Evolutionary conservation across 1,140 invertebrate genomes (phyloP), one percentile per base, ranked within the genome.

Genomic region (Chrysopa pallens): DNA sequence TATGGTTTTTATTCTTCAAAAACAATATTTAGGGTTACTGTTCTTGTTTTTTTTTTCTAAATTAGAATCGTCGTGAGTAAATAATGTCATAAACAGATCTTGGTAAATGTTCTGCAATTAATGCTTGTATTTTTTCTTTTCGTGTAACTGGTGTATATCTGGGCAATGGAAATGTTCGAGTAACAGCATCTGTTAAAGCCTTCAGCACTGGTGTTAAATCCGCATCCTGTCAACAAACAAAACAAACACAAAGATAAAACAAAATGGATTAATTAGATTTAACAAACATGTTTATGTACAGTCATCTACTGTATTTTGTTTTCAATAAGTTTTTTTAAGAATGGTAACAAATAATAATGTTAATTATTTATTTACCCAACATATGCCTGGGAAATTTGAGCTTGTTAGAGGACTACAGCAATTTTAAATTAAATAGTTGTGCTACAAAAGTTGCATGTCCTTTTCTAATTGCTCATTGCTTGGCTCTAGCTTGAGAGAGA

Each of bases 111-210:
- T 84, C 78, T 38, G 80, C 78, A 17, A 84, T 67, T 37, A 84
- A 66, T 39, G 78, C 76, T 61, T 84, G 80, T 36, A 86, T 57
- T 55, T 80, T 80, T 58, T 86, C 84, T 29, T 67, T 60, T 23
- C 73, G 69, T 0, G 78, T 79, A 1, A 86, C 79, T 1, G 83
- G 80, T 0, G 81, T 84, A 61, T 87, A 87, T 54, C 78, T 74
- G 31, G 69, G 64, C 60, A 85, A 68, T 33, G 83, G 83, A 66
- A 85, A 86, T 40, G 82, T 83, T 51, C 80, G 73, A 13, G 70
- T 70, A n/a, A 84, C 73, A 38, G 78, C 73, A 55, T 86, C 80
- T 28, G 72, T 74, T 33, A 85, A 58, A 11, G 80, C 70, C 40
- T 74, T 68, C 8, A 78, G 70, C 17, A 83, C 77, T 14, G 74